A percentile compares a stretch with the other conserved stretches of the same genome.
Conservation (phyloP, 2,888 invertebrate species). For the Megaustenia siamemsis region DNA sequence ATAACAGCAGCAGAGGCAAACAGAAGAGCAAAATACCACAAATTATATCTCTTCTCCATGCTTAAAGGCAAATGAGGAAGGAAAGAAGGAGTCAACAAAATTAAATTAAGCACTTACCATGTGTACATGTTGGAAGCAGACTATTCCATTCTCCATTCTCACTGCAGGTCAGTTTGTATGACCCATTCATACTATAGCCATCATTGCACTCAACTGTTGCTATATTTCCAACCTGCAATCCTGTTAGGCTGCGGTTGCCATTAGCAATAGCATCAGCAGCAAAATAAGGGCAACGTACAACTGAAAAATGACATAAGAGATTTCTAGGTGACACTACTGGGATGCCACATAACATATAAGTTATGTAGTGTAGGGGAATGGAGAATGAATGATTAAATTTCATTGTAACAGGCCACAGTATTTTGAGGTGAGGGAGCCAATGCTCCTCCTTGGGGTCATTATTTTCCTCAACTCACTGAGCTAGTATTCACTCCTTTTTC, state of each 20-base stretch:
- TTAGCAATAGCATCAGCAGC: slow-evolving; percentile 60
- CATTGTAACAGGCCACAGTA: no score
- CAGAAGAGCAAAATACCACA: no score
- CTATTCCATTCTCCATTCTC: slow-evolving; percentile 66
- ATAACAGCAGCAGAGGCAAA: no score
- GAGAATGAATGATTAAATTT: no score
- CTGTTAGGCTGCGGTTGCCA: slow-evolving; percentile 64
- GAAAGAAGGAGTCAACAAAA: no score
- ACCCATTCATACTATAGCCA: slow-evolving; percentile 56
- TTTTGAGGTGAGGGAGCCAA: no score
- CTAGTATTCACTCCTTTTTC: no score
- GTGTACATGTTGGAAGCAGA: slow-evolving; percentile 60
- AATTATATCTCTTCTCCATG: no score
- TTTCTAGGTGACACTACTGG: background rate
- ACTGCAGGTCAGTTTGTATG: slow-evolving; percentile 60
- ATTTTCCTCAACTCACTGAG: no score
- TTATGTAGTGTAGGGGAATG: background rate
- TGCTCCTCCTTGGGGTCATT: no score
- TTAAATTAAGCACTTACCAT: slow-evolving; percentile 53
- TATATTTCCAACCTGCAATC: slow-evolving; percentile 60
- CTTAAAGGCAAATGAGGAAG: no score
- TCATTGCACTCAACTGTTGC: slow-evolving; percentile 65
- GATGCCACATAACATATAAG: background rate
- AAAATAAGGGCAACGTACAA: slow-evolving; percentile 67
- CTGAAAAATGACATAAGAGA: slow-evolving; percentile 59